Conservation (phyloP, 2,888 invertebrate species). For the Suillia variegata region DNA sequence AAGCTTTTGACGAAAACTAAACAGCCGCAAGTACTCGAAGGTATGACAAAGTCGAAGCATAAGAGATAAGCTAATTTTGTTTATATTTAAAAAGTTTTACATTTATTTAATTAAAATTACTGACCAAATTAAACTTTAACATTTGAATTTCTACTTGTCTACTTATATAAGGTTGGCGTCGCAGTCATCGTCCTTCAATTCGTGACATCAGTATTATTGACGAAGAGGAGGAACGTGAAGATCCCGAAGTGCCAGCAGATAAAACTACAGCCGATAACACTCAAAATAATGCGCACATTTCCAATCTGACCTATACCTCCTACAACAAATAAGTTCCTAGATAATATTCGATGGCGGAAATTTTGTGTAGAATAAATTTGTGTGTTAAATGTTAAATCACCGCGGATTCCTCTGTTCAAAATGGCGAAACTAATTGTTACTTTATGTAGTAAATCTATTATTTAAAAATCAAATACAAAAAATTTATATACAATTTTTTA, state of each 20-base stretch:
- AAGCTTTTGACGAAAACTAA: slow-evolving; percentile 78
- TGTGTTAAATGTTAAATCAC: too few relatives aligned
- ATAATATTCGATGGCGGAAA: not conserved
- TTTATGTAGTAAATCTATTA: too few relatives aligned
- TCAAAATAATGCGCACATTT: slow-evolving; percentile 50
- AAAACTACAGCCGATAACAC: slow-evolving; percentile 55
- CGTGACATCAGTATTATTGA: slow-evolving; percentile 87
- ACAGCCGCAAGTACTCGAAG: slow-evolving; percentile 70
- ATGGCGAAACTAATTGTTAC: too few relatives aligned
- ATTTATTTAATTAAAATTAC: not conserved
- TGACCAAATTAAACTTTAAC: not conserved
- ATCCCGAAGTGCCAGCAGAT: slow-evolving; percentile 57
- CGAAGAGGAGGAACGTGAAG: slow-evolving; percentile 76
- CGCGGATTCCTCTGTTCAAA: too few relatives aligned
- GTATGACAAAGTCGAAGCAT: slow-evolving; percentile 59
- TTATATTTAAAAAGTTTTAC: not conserved
- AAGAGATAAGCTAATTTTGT: not conserved
- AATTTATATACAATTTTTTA: not conserved
- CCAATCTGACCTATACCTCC: slow-evolving; percentile 40
- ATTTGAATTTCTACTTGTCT: not conserved
- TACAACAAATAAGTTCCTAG: slow-evolving; percentile 41
- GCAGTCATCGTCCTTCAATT: slow-evolving; percentile 81
- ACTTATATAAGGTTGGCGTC: slow-evolving; percentile 69
- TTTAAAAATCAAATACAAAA: not conserved
- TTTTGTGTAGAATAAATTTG: not conserved